Conservation (phyloP, 2,113 vertebrate genomes). For the Bettongia penicillata region DNA sequence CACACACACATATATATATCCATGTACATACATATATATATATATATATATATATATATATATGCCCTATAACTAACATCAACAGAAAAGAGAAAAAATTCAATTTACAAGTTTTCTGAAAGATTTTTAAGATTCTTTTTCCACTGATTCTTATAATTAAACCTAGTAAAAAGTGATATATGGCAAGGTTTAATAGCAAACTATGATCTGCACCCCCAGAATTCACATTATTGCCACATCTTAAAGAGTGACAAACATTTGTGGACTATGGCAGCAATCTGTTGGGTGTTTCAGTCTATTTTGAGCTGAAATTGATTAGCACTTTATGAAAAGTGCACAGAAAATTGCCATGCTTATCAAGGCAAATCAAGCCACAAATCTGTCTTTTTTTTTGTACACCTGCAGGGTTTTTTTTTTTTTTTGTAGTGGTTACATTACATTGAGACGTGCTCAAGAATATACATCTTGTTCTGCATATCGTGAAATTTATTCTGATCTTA, state of each 20-base stretch:
- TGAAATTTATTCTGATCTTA: constrained; percentile 75
- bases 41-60: not conserved
- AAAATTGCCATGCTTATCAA: constrained; percentile 77
- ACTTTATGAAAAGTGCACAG: constrained; percentile 76
- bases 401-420: constrained; percentile 78
- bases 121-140: constrained; percentile 52
- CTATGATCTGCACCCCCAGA: constrained; percentile 6
- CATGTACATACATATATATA: not conserved
- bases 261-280: constrained; percentile 73
- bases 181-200: constrained; percentile 68
- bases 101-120: constrained; percentile 54
- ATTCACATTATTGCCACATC: constrained; percentile 70
- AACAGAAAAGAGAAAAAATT: constrained; percentile 47
- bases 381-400: constrained; percentile 72
- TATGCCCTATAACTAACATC: not conserved
- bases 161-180: constrained; percentile 26
- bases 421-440: constrained; percentile 69
- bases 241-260: constrained; percentile 75
- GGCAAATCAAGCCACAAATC: constrained; percentile 73
- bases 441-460: constrained; percentile 75
- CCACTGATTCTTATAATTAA: constrained; percentile 33
- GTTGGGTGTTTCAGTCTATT: constrained; percentile 73
- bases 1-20: not conserved
- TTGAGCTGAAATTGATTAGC: constrained; percentile 74
- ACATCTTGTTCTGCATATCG: constrained; percentile 75